phyloP scores from a whole-genome alignment of 2,888 invertebrate species.

The Quadroppia sp. region DNA sequence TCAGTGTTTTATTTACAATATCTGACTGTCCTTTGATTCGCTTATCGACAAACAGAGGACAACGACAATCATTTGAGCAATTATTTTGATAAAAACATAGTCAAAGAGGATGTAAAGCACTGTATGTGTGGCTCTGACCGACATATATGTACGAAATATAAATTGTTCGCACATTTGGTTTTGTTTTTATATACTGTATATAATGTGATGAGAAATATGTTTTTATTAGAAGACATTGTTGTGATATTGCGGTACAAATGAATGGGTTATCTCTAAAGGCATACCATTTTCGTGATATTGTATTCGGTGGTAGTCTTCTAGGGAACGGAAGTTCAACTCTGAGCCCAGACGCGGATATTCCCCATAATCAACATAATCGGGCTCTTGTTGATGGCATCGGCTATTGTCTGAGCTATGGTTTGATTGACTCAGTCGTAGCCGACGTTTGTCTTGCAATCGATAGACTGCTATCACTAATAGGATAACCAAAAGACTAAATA shows the following conservation, averaged over 20 bases:
- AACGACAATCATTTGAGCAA: constrained; percentile 35
- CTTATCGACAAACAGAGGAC: constrained; percentile 6
- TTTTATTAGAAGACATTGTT: constrained; percentile 29
- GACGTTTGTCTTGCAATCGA: background rate
- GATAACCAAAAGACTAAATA: background rate
- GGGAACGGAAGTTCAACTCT: constrained; percentile 15
- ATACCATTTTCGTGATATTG: constrained; percentile 31
- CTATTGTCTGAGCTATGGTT: constrained; percentile 20
- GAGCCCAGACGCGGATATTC: constrained; percentile 27
- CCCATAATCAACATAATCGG: constrained; percentile 16
- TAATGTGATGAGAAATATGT: no score
- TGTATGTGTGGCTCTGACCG: background rate
- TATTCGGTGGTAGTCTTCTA: constrained; percentile 12
- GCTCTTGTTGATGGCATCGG: constrained; percentile 9
- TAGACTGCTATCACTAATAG: constrained; percentile 20
- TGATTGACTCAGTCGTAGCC: background rate
- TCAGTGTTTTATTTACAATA: constrained; percentile 22
- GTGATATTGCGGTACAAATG: constrained; percentile 33
- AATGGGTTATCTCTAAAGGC: constrained; percentile 25
- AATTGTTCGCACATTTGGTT: background rate
- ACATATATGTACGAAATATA: background rate
- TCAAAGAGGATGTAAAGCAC: background rate
- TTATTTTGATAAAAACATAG: constrained; percentile 25
- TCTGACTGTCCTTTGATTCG: constrained; percentile 24
- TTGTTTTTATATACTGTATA: constrained; percentile 12